Evolutionary conservation across 2,113 vertebrate species (phyloP), one percentile per base, ranked within the genome.

Genomic region (Cinclus mexicanus): DNA sequence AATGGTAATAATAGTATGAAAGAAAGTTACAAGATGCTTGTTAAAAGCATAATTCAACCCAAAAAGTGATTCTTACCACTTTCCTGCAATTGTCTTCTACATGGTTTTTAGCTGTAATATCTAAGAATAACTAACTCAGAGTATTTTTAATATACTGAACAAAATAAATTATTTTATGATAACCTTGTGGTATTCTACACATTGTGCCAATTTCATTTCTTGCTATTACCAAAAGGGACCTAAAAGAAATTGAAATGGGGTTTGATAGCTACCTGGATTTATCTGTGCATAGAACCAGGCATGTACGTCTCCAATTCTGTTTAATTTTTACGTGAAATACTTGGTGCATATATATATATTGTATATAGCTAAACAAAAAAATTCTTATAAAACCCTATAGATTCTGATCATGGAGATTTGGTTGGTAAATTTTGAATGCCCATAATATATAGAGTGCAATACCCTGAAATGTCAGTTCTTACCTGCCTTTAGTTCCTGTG

Each of bases 31-130:
- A 67, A 47, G 87, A 68, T 71, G 49, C 64, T 94, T 96, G 67
- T 69, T 83, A 85, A 61, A 92, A 87, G 39, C 63, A 60, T 78
- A 61, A 71, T 10, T 95, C 67, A 95, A 78, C 22, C 71, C 23
- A 23, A 84, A 95, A 95, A 74, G 28, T 55, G 75, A 12, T 74
- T 96, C 39, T 96, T 61, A 39, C 13, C 89, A 89, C 95, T 53
- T 37, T 37, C 35, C 8, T 11, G 1, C 41, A 77, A n/a, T 56
- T 90, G 33, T 61, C 29, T 57, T 10, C 12, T 88, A 75, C 59
- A 19, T 75, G 71, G 29, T 56, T 91, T 96, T 94, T 47, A 64
- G 39, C 44, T 74, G 61, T 83, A 93, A 12, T 93, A 46, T 46
- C 19, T 83, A 75, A 71, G 55, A 91, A 87, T 90, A 89, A 90